Conservation (phyloP, 35 echinoderm and acorn worm genomes). For the Heliocidaris tuberculata region DNA sequence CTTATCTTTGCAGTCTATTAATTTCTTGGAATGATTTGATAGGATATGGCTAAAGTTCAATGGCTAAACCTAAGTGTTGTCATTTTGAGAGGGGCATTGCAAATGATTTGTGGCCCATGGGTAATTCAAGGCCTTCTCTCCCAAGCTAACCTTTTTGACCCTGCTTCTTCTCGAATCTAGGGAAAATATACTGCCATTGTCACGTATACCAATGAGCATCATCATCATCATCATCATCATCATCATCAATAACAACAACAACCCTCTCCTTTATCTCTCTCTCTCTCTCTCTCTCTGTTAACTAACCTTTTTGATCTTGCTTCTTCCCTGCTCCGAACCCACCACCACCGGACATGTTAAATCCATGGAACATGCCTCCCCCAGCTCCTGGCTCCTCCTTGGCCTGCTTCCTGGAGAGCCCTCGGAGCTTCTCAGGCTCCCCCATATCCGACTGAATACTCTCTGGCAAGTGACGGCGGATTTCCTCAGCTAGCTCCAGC, state of each 20-base stretch:
- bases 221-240: background rate
- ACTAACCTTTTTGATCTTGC: constrained; percentile 54
- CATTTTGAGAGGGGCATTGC: too few species aligned
- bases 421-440: constrained; percentile 37
- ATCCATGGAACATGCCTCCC: constrained; percentile 56
- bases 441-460: constrained; percentile 75
- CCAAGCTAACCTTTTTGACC: too few species aligned
- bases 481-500: constrained; percentile 80
- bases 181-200: background rate
- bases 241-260: background rate
- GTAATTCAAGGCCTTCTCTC: too few species aligned
- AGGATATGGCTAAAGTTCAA: too few species aligned
- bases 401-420: background rate
- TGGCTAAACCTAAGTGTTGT: too few species aligned
- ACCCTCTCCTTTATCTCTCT: background rate
- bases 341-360: constrained; percentile 23
- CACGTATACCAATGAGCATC: background rate
- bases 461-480: constrained; percentile 72
- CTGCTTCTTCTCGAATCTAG: too few species aligned
- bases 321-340: constrained; percentile 61
- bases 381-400: constrained; percentile 8
- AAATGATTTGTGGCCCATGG: too few species aligned
- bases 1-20: too few species aligned
- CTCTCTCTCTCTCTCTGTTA: background rate
- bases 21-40: too few species aligned